Evolutionary conservation across 2,113 vertebrate species (phyloP).

Genomic region (Hippocampus comes): DNA sequence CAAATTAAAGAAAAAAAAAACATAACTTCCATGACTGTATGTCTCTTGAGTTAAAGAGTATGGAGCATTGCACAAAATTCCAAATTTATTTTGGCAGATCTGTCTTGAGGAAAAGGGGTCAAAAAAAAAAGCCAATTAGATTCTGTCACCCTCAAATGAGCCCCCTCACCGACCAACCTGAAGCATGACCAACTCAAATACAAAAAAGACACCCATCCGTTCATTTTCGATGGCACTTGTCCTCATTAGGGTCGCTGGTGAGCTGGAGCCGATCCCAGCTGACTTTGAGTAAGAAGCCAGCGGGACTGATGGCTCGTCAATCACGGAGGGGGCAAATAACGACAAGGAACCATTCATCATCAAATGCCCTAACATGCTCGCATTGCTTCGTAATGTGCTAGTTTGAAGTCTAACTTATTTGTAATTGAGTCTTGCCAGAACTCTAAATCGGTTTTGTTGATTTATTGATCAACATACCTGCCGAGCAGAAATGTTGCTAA

Average conservation of each 20-base stretch:
- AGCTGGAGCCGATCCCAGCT: background rate
- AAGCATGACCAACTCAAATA: too few relatives aligned
- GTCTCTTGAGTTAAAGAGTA: background rate
- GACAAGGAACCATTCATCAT: background rate
- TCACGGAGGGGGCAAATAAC: background rate
- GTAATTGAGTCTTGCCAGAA: background rate
- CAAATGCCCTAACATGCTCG: too few relatives aligned
- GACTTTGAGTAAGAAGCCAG: background rate
- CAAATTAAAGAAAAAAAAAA: background rate
- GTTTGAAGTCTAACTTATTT: background rate
- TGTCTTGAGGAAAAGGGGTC: too few relatives aligned
- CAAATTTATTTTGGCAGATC: background rate
- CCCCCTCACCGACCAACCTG: too few relatives aligned
- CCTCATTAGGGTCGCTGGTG: background rate
- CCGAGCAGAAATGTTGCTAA: too few relatives aligned
- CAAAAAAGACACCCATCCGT: background rate
- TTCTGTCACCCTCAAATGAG: too few relatives aligned
- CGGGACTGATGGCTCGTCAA: background rate
- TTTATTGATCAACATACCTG: too few relatives aligned
- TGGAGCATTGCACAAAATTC: background rate
- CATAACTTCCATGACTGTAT: background rate
- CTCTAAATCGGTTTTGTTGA: too few relatives aligned
- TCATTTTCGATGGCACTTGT: background rate
- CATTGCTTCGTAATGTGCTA: too few relatives aligned
- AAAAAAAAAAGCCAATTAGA: too few relatives aligned